Evolutionary conservation across 92 coral and sea anemone species (phyloP).

Genomic region (Blastomussa wellsi): DNA sequence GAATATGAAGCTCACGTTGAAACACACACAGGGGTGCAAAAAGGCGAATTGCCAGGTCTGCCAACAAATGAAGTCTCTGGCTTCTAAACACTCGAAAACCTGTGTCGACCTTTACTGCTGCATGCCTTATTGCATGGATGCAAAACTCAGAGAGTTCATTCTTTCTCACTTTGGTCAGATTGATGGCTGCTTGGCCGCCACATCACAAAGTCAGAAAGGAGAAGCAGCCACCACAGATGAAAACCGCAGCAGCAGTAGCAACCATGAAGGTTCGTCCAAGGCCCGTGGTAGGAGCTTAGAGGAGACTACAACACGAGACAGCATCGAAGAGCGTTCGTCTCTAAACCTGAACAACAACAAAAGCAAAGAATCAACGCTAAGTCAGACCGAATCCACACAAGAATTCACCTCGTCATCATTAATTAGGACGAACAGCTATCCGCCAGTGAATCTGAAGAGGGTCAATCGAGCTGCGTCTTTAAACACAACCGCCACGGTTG

Average conservation of each 20-base stretch:
- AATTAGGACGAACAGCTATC: neutral
- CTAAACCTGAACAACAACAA: neutral
- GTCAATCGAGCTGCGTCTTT: neutral
- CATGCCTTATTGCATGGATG: constrained; percentile 35
- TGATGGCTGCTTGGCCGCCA: neutral
- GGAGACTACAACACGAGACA: neutral
- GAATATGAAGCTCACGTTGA: constrained; percentile 23
- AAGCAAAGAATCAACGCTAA: neutral
- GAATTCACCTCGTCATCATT: neutral
- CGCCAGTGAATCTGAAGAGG: neutral
- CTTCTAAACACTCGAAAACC: constrained; percentile 17
- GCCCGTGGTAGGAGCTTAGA: neutral
- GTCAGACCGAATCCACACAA: neutral
- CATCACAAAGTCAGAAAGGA: neutral
- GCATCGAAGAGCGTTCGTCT: neutral
- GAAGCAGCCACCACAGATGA: neutral
- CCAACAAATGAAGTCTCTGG: constrained; percentile 27
- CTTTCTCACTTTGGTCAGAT: neutral
- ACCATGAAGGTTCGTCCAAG: neutral
- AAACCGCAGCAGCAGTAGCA: neutral
- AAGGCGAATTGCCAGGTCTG: neutral
- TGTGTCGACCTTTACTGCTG: constrained; percentile 14
- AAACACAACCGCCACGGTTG: neutral
- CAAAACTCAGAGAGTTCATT: neutral
- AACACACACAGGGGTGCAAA: constrained; percentile 19